Evolutionary conservation across 2,888 invertebrate species (phyloP).

Genomic region (Dynastes tityus): DNA sequence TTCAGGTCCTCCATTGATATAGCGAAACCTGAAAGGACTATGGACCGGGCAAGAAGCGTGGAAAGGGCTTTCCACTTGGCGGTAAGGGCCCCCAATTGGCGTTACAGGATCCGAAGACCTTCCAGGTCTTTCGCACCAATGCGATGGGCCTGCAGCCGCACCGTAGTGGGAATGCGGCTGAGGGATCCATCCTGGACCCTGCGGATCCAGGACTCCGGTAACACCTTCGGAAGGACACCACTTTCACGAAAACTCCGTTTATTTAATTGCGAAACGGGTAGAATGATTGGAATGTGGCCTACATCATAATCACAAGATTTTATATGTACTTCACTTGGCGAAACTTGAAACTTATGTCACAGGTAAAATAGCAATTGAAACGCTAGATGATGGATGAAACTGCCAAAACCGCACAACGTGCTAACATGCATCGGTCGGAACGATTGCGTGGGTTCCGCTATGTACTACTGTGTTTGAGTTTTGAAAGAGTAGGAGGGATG

Average conservation of each 20-base stretch:
- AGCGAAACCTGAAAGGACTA: constrained; percentile 81
- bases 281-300: neutral
- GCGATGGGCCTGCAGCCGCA: constrained; percentile 62
- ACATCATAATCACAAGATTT: constrained; percentile 28
- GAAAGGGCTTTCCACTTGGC: constrained; percentile 71
- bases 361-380: constrained; percentile 22
- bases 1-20: constrained; percentile 71
- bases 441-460: neutral
- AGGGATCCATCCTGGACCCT: constrained; percentile 69
- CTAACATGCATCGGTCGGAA: constrained; percentile 36
- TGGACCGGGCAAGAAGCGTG: constrained; percentile 81
- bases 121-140: constrained; percentile 67
- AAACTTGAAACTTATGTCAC: constrained; percentile 32
- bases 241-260: constrained; percentile 26
- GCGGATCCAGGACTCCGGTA: constrained; percentile 70
- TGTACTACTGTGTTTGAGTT: constrained; percentile 1
- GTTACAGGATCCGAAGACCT: constrained; percentile 72
- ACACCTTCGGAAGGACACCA: constrained; percentile 51
- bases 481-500: constrained; percentile 8
- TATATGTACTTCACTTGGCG: constrained; percentile 1
- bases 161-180: constrained; percentile 63
- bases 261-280: neutral
- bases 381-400: constrained; percentile 3
- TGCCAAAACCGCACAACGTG: constrained; percentile 15
- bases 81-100: constrained; percentile 70